Evolutionary conservation across 30 jellyfish, hydroid and myxozoan species (phyloP).

Genomic region (Chrysaora quinquecirrha): DNA sequence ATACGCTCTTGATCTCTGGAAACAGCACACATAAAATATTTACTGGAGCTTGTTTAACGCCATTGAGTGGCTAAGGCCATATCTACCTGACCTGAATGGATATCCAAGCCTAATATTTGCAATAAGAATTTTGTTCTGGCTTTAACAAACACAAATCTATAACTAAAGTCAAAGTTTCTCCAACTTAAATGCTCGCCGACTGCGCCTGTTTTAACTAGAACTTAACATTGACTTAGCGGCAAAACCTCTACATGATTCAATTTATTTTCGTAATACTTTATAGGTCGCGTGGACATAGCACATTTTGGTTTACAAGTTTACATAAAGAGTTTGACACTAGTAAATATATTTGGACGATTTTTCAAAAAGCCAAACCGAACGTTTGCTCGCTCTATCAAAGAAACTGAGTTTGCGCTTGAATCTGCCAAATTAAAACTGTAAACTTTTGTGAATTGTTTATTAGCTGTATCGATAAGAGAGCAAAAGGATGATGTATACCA

Average conservation of each 20-base stretch:
- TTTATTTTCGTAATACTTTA: constrained; percentile 3
- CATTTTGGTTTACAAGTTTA: constrained; percentile 53
- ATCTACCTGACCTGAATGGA: constrained; percentile 35
- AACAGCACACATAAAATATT: constrained; percentile 65
- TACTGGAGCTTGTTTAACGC: constrained; percentile 54
- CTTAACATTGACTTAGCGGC: constrained; percentile 40
- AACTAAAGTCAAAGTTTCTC: not conserved
- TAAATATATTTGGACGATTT: constrained; percentile 61
- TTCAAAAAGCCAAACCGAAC: constrained; percentile 57
- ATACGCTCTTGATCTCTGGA: constrained; percentile 68
- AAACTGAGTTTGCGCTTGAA: not conserved
- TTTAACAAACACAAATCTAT: not conserved
- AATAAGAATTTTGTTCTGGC: constrained; percentile 6
- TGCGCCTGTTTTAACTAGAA: not conserved
- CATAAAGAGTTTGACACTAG: constrained; percentile 72
- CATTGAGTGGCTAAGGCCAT: constrained; percentile 61
- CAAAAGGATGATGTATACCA: too few relatives aligned
- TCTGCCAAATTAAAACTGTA: not conserved
- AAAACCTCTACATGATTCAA: not conserved
- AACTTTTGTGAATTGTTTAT: not conserved
- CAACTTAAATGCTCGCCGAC: not conserved
- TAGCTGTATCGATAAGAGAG: too few relatives aligned
- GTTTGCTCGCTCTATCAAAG: constrained; percentile 34
- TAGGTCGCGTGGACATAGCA: constrained; percentile 31
- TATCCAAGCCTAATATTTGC: constrained; percentile 41